Base-by-base conservation (phyloP, 2,113 vertebrate species). In the Spilogale gracilis region DNA sequence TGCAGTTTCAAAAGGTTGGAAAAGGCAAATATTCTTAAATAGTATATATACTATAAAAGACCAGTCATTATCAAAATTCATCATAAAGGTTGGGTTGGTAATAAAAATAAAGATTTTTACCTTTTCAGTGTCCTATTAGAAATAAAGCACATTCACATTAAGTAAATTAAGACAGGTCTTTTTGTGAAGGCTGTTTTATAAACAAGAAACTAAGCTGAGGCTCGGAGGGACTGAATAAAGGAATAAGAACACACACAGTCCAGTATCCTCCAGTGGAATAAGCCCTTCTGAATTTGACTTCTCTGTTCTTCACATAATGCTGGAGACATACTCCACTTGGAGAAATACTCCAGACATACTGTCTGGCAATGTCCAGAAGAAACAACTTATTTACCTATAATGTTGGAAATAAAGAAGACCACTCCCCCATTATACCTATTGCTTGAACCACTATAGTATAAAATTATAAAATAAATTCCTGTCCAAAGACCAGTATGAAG, bases 391-490 rank as follows among this genome's bases (percentile, higher is more conserved):
- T 91, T 91, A 93, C 67, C 54, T 21, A 16, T 30, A 12, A 74
- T 83, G 18, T 6, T 48, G 48, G 25, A 92, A 90, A 90, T 32
- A 10, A 54, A 12, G 5, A 86, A 82, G 11, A 3, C 25, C 38
- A 65, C 20, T 10, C 38, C 73, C 13, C 2, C 38, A n/a, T 73
- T 79, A 52, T 58, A 79, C 13, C 23, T 60, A n/a, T 0, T 76
- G 9, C 1, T 74, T 91, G 43, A 97, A 2, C 32, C 71, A 95
- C 32, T 43, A 21, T 9, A 60, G 17, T 43, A 30, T 25, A 54
- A 96, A 71, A 91, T 50, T 50, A 50, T 48, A 80, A 84, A 96
- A 58, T 45, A 60, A 52, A 65, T 45, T 94, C 30, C 54, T 45
- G 6, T 71, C 56, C 73, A 91, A 14, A 88, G n/a, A 52, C 14